Conservation (phyloP, 1,140 invertebrate genomes). For the Aphelinus atriplicis region DNA sequence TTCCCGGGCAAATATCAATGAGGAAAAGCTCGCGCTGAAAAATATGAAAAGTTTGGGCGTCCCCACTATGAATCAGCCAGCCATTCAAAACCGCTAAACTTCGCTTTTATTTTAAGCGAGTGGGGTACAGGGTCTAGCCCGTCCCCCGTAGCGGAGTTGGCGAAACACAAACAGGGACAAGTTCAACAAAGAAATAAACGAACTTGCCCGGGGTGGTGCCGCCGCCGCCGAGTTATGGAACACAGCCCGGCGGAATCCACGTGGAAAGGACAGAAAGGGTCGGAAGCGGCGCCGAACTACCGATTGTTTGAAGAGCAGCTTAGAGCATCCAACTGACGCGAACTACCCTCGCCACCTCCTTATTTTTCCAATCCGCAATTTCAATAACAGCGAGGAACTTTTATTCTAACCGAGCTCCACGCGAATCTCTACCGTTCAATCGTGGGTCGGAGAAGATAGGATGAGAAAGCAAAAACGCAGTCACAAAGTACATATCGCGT, state of each 20-base stretch:
- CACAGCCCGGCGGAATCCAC: not conserved
- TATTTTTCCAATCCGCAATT: too few species aligned
- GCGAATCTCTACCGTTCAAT: too few species aligned
- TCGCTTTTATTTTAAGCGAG: conserved; percentile 18
- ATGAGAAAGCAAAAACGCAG: too few species aligned
- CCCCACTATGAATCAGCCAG: conserved; percentile 8
- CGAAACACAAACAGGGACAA: conserved; percentile 22
- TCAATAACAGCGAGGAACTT: too few species aligned
- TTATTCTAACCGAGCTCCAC: too few species aligned
- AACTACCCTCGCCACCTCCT: not conserved
- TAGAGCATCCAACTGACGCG: conserved; percentile 2
- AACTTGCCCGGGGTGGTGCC: not conserved
- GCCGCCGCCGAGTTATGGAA: conserved; percentile 14
- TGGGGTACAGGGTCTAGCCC: not conserved
- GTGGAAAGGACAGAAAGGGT: not conserved
- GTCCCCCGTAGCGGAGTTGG: not conserved
- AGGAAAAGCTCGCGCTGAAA: not conserved
- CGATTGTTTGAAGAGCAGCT: conserved; percentile 10
- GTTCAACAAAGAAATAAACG: conserved; percentile 34
- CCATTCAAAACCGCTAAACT: conserved; percentile 22
- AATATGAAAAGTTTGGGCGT: too few species aligned
- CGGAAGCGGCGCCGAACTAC: conserved; percentile 9
- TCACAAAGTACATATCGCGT: too few species aligned
- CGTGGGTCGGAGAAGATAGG: too few species aligned
- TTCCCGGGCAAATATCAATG: not conserved